Evolutionary conservation across 2,888 invertebrate genomes (phyloP).

Genomic region (Rhingia rostrata): DNA sequence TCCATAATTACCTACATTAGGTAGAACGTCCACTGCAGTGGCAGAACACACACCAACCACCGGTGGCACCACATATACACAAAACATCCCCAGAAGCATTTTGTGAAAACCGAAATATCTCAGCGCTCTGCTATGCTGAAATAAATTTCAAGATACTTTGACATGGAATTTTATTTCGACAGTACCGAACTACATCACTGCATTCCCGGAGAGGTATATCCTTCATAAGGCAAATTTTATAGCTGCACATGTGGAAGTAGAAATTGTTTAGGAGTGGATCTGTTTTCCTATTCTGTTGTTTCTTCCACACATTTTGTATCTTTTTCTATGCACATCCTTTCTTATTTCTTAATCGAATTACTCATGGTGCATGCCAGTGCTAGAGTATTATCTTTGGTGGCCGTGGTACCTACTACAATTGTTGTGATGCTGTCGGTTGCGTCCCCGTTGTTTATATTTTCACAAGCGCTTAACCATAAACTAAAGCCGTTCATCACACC

Average conservation of each 20-base stretch:
- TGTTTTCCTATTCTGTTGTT: slow-evolving; percentile 16
- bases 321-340: slow-evolving; percentile 46
- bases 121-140: slow-evolving; percentile 29
- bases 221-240: slow-evolving; percentile 47
- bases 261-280: slow-evolving; percentile 57
- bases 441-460: slow-evolving; percentile 67
- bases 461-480: slow-evolving; percentile 69
- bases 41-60: background rate
- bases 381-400: slow-evolving; percentile 56
- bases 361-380: slow-evolving; percentile 62
- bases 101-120: slow-evolving; percentile 42
- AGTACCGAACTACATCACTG: slow-evolving; percentile 55
- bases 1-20: slow-evolving; percentile 58
- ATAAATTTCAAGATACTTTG: slow-evolving; percentile 73
- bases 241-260: slow-evolving; percentile 30
- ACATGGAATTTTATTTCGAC: slow-evolving; percentile 69
- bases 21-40: slow-evolving; percentile 51
- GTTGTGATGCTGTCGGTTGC: slow-evolving; percentile 46
- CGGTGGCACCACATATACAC: background rate
- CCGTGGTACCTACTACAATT: slow-evolving; percentile 24
- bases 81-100: background rate
- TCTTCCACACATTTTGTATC: background rate
- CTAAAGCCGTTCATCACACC: slow-evolving; percentile 66
- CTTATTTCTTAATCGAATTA: slow-evolving; percentile 73
- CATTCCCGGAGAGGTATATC: slow-evolving; percentile 59